phyloP scores from a whole-genome alignment of 2,797 vertebrate genomes.

The Ceyx erithaca region DNA sequence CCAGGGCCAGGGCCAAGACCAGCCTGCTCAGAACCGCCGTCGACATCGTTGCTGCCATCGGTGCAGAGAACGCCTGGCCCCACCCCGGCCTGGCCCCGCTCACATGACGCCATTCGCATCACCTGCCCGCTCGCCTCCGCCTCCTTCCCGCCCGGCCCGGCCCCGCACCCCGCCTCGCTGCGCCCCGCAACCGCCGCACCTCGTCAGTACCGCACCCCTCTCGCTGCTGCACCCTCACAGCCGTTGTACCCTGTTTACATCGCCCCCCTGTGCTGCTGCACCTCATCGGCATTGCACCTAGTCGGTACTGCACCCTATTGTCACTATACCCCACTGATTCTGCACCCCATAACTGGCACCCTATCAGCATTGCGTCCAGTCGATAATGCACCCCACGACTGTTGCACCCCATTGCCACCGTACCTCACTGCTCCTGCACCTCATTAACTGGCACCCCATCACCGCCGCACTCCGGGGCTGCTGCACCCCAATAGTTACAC shows the following conservation, averaged over 20 bases:
- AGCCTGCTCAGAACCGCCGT: rapidly evolving
- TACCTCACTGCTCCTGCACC: background rate
- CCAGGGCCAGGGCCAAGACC: slow-evolving; percentile 38
- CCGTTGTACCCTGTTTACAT: too few relatives aligned
- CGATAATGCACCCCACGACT: background rate
- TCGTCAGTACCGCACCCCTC: rapidly evolving
- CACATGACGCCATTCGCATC: background rate
- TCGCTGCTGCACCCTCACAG: background rate
- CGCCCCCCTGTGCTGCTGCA: background rate
- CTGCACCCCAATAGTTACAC: background rate
- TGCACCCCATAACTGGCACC: background rate
- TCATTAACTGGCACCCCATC: background rate
- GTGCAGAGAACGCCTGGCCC: rapidly evolving
- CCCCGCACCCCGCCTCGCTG: background rate
- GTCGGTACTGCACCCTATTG: background rate
- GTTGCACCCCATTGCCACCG: background rate
- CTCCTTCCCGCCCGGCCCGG: background rate
- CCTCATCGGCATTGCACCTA: background rate
- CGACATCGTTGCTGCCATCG: background rate
- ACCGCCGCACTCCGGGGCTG: background rate
- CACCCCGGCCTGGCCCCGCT: background rate
- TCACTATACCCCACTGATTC: too few relatives aligned
- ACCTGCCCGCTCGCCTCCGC: background rate
- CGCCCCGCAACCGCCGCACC: too few relatives aligned
- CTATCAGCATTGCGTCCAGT: background rate